Evolutionary conservation across 2,888 invertebrate genomes (phyloP).

Genomic region (Cynaeus angustus): DNA sequence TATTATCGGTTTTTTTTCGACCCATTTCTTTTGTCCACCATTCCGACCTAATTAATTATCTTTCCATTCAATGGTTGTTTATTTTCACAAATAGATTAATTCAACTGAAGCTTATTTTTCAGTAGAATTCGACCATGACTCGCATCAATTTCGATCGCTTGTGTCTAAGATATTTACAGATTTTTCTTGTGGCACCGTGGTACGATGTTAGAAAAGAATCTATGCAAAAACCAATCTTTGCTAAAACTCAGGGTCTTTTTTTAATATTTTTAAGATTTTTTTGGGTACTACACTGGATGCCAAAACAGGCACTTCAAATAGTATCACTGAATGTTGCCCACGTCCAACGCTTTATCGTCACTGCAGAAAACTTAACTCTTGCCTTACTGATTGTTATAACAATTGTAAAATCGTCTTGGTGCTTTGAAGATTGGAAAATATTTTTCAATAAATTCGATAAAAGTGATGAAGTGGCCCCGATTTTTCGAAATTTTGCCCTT

Average conservation of each 20-base stretch:
- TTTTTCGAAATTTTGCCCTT: too few species aligned
- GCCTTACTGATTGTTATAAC: not conserved
- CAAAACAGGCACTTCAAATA: too few species aligned
- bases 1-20: too few species aligned
- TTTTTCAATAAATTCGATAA: not conserved
- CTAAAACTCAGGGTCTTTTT: not conserved
- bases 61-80: too few species aligned
- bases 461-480: too few species aligned
- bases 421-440: not conserved
- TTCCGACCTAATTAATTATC: too few species aligned
- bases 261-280: not conserved
- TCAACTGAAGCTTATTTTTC: too few species aligned
- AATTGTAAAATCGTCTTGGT: not conserved
- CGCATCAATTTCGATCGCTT: too few species aligned
- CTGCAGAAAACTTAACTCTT: not conserved
- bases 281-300: not conserved
- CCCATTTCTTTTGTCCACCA: too few species aligned
- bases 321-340: not conserved
- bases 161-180: not conserved
- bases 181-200: slow-evolving; percentile 14
- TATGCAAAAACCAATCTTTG: too few species aligned
- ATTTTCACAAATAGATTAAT: too few species aligned
- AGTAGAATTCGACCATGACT: too few species aligned
- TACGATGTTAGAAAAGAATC: not conserved
- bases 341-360: not conserved